Evolutionary conservation across 1,140 invertebrate genomes (phyloP).

Genomic region (Luehdorfia chinensis): DNA sequence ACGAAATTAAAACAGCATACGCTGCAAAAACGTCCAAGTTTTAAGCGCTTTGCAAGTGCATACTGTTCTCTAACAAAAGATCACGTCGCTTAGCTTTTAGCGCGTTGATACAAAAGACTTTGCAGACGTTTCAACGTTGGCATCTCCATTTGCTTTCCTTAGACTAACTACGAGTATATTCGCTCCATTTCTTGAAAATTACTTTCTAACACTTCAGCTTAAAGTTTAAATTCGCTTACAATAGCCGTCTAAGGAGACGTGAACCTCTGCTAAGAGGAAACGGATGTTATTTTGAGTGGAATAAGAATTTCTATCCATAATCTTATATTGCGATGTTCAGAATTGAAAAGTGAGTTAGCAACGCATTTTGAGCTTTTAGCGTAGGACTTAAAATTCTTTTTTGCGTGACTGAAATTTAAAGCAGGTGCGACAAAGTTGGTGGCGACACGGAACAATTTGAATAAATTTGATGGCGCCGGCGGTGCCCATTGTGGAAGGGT

Average conservation of each 20-base stretch:
- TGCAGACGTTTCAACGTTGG: constrained; percentile 29
- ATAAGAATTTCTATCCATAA: constrained; percentile 71
- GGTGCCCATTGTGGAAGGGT: constrained; percentile 43
- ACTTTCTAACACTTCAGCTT: constrained; percentile 3
- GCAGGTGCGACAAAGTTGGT: constrained; percentile 44
- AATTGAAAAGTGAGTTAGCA: constrained; percentile 31
- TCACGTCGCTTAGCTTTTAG: constrained; percentile 38
- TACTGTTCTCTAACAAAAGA: constrained; percentile 21
- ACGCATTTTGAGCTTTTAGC: constrained; percentile 25
- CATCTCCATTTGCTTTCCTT: constrained; percentile 34
- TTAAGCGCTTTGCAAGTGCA: constrained; percentile 12
- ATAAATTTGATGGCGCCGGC: constrained; percentile 62
- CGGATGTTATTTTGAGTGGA: constrained; percentile 70
- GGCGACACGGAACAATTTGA: constrained; percentile 64
- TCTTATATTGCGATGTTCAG: constrained; percentile 52
- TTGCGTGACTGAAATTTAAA: constrained; percentile 25
- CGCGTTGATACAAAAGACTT: constrained; percentile 41
- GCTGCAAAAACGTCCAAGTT: constrained; percentile 13
- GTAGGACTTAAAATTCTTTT: constrained; percentile 18
- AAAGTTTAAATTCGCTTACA: constrained; percentile 8
- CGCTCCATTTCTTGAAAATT: constrained; percentile 5
- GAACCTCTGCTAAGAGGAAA: constrained; percentile 66
- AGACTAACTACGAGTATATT: constrained; percentile 6
- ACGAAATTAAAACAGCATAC: constrained; percentile 14
- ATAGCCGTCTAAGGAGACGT: constrained; percentile 21